phyloP scores from a whole-genome alignment of 2,797 vertebrate species.

The Notolepis coatsorum region DNA sequence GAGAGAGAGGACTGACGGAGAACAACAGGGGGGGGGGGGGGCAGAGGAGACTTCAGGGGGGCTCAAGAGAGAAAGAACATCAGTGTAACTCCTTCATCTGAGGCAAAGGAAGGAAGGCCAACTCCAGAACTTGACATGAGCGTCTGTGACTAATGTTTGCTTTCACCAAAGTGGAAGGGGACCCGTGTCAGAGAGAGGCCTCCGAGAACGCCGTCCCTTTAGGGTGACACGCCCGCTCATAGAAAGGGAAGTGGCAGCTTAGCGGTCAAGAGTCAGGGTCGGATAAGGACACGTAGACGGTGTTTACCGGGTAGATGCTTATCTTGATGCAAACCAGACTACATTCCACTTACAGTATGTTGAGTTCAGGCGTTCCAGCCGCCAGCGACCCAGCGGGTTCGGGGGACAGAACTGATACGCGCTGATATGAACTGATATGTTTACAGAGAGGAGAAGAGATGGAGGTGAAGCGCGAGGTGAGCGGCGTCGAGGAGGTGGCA shows the following conservation, averaged over 20 bases:
- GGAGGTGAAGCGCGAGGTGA: not conserved
- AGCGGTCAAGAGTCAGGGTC: slow-evolving; percentile 5
- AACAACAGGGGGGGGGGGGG: no score
- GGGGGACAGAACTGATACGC: no score
- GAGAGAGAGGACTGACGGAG: not conserved
- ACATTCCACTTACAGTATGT: slow-evolving; percentile 14
- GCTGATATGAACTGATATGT: no score
- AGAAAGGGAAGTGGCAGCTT: slow-evolving; percentile 1
- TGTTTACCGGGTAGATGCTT: not conserved
- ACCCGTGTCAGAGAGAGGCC: not conserved
- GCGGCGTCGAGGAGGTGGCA: not conserved
- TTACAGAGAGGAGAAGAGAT: not conserved
- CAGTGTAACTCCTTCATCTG: not conserved
- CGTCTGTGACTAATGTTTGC: not conserved
- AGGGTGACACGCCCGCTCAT: slow-evolving; percentile 7
- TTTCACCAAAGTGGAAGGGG: not conserved
- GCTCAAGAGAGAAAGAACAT: not conserved
- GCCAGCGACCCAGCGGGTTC: no score
- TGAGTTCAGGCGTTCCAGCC: not conserved
- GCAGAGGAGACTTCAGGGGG: no score
- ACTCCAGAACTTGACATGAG: not conserved
- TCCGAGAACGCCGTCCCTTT: not conserved
- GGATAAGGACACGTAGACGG: slow-evolving; percentile 3
- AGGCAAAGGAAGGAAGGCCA: not conserved
- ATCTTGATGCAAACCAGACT: slow-evolving; percentile 47